Evolutionary conservation across 1,140 invertebrate genomes (phyloP).

Genomic region (Yoshiicerus persimilis): DNA sequence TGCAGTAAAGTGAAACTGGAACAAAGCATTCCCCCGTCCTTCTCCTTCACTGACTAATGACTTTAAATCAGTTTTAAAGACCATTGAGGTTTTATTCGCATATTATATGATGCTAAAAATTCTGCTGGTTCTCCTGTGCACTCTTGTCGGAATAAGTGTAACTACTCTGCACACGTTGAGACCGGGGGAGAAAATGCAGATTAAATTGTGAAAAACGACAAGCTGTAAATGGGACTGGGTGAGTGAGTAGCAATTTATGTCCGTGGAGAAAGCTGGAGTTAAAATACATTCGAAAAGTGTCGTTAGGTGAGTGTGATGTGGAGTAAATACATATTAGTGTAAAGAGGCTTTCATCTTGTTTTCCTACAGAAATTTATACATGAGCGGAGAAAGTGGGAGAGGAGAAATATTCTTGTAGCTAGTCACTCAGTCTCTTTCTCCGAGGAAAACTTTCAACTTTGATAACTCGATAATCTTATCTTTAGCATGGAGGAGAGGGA

Average conservation of each 20-base stretch:
- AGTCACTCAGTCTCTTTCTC: background rate
- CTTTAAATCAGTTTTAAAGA: background rate
- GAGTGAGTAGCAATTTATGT: background rate
- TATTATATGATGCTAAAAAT: background rate
- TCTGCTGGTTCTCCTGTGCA: background rate
- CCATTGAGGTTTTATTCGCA: background rate
- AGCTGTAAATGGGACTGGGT: background rate
- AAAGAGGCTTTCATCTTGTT: background rate
- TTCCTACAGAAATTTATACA: background rate
- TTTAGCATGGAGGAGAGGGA: background rate
- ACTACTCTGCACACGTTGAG: background rate
- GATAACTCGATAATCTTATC: conserved; percentile 22
- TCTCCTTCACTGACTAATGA: too few species aligned
- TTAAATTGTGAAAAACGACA: too few species aligned
- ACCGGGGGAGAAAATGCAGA: background rate
- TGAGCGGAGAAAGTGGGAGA: background rate
- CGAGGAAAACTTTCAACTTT: background rate
- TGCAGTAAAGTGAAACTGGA: too few species aligned
- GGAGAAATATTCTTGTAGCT: background rate
- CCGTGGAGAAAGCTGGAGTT: background rate
- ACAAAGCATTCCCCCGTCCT: too few species aligned
- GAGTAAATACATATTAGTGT: background rate
- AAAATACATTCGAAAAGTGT: background rate
- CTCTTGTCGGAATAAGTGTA: background rate
- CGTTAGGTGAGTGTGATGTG: background rate